Conservation (phyloP, 2,888 invertebrate genomes). For the Tridacna crocea region DNA sequence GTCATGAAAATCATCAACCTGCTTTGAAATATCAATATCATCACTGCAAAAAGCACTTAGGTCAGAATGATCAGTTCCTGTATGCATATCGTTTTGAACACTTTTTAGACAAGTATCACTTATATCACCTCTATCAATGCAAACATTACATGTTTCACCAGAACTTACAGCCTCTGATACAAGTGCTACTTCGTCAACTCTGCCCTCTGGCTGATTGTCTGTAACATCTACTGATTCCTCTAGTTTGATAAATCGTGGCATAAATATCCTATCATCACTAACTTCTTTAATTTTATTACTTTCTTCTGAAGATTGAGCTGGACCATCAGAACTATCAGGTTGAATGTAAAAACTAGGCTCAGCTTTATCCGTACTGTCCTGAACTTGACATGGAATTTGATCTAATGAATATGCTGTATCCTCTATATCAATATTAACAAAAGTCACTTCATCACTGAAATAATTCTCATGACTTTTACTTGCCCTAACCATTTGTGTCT, state of each 20-base stretch:
- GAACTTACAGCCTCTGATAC: not conserved
- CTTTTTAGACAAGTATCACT: conserved; percentile 6
- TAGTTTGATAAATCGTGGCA: conserved; percentile 80
- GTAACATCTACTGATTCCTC: conserved; percentile 65
- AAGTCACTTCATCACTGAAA: conserved; percentile 90
- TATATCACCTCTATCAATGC: not conserved
- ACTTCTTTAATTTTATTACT: conserved; percentile 36
- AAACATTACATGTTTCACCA: not conserved
- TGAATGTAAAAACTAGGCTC: conserved; percentile 25
- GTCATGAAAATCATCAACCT: conserved; percentile 17
- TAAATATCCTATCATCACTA: conserved; percentile 73
- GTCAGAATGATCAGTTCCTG: conserved; percentile 13
- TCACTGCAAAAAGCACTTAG: conserved; percentile 29
- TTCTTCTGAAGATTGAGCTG: conserved; percentile 4
- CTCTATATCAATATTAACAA: conserved; percentile 95
- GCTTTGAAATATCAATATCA: conserved; percentile 20
- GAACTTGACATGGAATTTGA: conserved; percentile 71
- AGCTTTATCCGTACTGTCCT: conserved; percentile 43
- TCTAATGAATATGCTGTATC: conserved; percentile 97
- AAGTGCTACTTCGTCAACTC: not conserved
- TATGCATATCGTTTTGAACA: conserved; percentile 8
- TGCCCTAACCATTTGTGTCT: conserved; percentile 90
- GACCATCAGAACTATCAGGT: not conserved
- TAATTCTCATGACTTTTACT: conserved; percentile 95
- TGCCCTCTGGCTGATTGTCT: not conserved